Base-by-base conservation (phyloP, 2,797 vertebrate species). In the Gadopsis marmoratus region DNA sequence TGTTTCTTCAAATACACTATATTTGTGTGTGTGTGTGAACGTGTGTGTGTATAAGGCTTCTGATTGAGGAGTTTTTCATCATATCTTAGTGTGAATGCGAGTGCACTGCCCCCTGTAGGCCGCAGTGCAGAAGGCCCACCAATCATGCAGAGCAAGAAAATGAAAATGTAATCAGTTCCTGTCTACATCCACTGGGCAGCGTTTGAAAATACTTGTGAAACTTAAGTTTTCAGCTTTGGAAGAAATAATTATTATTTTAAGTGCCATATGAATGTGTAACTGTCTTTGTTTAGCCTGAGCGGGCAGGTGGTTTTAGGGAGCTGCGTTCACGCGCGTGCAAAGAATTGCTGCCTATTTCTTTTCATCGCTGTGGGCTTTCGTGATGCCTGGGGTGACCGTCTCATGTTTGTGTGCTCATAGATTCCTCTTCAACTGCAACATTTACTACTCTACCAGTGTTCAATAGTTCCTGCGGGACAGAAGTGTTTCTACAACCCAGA, bases 231-330 rank as follows among this genome's bases (percentile, higher is more conserved):
- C 63, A 61, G 45, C 64, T 74, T 48, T 13, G 11, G 69, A 74
- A 63, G 51, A 71, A 31, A 53, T 16, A 14, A 17, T 54, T 33
- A 10, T 63, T 71, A 50, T 81, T 67, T 68, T 19, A 79, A 82
- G 93, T 94, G 93, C 91, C 92, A 93, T 90, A 90, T 76, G 69
- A 82, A 81, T 72, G 65, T 84, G 50, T 74, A 74, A 53, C 50
- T 60, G 62, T 89, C 23, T 68, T 55, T 73, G 51, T 78, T 75
- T 26, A 31, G 74, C 54, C 58, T 3, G 41, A 81, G 21, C 68
- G 60, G 50, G 37, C 31, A 48, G 65, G 33, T 21, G 53, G 63
- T 50, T 37, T 50, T 37, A 37, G 21, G 60, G 58, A 6, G 41
- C 48, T 26, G 55, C 50, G 55, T 78, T 74, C 48, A 84, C 85